A percentile compares a stretch with the other conserved stretches of the same genome.
Evolutionary conservation across 2,888 invertebrate species (phyloP).

Genomic region (Limenitis camilla): DNA sequence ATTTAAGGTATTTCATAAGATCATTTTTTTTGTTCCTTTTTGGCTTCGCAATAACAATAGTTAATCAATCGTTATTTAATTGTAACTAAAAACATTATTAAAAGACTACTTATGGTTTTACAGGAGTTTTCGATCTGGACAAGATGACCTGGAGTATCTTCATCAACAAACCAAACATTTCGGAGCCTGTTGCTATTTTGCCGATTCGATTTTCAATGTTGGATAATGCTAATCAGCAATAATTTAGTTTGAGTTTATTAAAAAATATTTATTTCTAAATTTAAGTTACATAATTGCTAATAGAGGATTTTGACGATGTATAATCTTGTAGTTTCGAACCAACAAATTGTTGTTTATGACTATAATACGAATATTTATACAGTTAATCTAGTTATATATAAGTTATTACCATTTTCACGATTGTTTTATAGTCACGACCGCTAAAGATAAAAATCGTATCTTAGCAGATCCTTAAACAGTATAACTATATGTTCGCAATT

Average conservation of each 20-base stretch:
- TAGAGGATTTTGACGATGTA: no score
- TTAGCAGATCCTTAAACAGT: no score
- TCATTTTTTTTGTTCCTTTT: no score
- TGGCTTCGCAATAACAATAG: no score
- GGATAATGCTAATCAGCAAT: conserved; percentile 17
- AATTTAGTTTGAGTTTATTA: background rate
- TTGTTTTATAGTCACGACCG: conserved; percentile 4
- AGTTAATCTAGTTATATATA: background rate
- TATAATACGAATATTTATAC: background rate
- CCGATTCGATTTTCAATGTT: conserved; percentile 67
- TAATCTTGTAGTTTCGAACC: background rate
- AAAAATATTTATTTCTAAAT: background rate
- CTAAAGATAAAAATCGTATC: conserved; percentile 8
- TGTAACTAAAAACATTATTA: no score
- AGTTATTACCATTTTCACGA: background rate
- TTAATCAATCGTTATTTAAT: no score
- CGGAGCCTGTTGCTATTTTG: conserved; percentile 81
- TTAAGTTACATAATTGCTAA: no score
- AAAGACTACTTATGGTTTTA: conserved; percentile 20
- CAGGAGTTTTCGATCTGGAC: conserved; percentile 85
- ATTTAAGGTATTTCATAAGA: no score
- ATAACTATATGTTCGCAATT: no score
- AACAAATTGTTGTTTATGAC: background rate
- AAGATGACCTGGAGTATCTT: conserved; percentile 85
- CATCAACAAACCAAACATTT: conserved; percentile 81